Base-by-base conservation (phyloP, 2,888 invertebrate species). In the Aphrophora alni region DNA sequence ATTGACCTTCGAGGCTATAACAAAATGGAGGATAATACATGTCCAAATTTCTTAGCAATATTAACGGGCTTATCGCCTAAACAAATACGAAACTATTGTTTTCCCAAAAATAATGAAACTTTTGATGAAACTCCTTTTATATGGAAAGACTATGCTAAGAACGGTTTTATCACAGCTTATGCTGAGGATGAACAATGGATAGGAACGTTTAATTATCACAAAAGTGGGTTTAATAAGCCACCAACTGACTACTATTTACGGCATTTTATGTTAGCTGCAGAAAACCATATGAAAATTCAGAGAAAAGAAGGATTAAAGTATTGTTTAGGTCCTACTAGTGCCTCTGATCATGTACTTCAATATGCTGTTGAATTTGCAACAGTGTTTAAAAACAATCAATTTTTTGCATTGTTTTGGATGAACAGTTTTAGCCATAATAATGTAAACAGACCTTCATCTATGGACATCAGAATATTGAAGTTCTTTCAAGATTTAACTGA, bases 1-100 rank as follows among this genome's bases (percentile, higher is more conserved):
- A 89, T 94, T 70, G 92, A 92, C 82, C 90, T 94, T 87, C 90
- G 92, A 84, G 97, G 95, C 0, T 96, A 95, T 87, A 91, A 91
- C 84, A 91, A 95, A 92, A 91, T 95, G 82, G 96, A 93, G 7
- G 97, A 97, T 86, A 97, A 97, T 86, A 97, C 97, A 0, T 96
- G 95, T 86, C 96, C 97, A 0, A 98, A 98, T 88, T 88, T 97
- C 75, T 94, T 97, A 91, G 95, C 97, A 0, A 90, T 95, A 72
- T 89, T 95, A n/a, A 93, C 94, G 0, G 97, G 97, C 0, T 90
- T 91, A 83, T 91, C 79, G 25, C 70, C 83, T 1, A 69, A 51
- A 4, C 85, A 85, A 74, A 68, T 85, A 26, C 75, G 68, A 33
- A 4, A 51, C 0, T 44, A 38, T n/a, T 85, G 85, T 75, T 84